A percentile compares a stretch with the other conserved stretches of the same genome.
Conservation (phyloP, 2,797 vertebrate genomes). For the Arctocebus calabarensis region DNA sequence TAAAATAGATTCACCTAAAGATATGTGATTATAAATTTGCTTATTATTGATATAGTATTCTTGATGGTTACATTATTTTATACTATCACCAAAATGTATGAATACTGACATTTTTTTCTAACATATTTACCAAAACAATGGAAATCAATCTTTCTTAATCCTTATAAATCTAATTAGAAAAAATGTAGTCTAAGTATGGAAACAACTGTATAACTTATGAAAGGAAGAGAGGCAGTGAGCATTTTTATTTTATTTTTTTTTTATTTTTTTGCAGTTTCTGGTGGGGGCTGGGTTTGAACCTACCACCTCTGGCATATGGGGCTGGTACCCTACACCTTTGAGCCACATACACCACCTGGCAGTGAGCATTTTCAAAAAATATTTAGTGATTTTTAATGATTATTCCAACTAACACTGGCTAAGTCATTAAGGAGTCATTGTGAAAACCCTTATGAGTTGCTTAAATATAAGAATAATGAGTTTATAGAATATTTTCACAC, state of each 20-base stretch:
- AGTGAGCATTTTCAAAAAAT: not conserved
- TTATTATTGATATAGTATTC: not conserved
- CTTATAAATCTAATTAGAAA: not conserved
- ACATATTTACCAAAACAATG: not conserved
- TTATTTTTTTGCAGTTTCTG: no score
- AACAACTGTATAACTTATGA: fast-evolving
- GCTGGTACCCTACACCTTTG: no score
- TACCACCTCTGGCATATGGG: no score
- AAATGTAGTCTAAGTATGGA: not conserved
- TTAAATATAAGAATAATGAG: not conserved
- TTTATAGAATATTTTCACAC: not conserved
- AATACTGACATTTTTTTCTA: not conserved
- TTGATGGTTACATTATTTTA: not conserved
- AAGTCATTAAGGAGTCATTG: not conserved
- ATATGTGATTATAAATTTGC: not conserved
- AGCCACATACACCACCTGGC: no score
- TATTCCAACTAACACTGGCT: not conserved
- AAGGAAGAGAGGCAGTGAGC: not conserved
- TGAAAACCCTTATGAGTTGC: not conserved
- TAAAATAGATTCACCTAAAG: not conserved
- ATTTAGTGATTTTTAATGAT: not conserved
- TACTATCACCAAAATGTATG: not conserved
- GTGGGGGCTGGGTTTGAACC: no score
- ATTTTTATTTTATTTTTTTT: no score
- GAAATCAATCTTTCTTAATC: constrained; percentile 1